phyloP scores from a whole-genome alignment of 2,113 vertebrate genomes.

The Odocoileus hemionus region DNA sequence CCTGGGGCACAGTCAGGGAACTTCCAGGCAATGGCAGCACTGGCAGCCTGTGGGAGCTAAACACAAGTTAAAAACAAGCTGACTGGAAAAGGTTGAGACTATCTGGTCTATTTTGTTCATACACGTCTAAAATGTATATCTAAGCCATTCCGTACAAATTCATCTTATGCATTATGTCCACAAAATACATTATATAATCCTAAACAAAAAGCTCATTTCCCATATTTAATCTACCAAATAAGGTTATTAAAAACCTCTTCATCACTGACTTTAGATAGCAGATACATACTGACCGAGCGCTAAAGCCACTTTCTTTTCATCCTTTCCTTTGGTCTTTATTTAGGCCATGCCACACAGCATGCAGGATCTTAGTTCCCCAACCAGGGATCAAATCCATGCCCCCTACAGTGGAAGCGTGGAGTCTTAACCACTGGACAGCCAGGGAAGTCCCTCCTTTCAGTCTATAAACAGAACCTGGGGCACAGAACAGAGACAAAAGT shows the following conservation, averaged over 20 bases:
- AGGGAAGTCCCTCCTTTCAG: neutral
- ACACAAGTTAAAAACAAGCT: neutral
- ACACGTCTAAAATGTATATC: neutral
- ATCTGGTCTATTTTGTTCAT: neutral
- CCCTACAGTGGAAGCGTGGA: neutral
- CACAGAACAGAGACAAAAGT: neutral
- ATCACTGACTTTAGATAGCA: neutral
- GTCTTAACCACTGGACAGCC: no score
- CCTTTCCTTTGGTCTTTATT: neutral
- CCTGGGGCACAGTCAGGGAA: neutral
- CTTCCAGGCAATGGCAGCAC: neutral
- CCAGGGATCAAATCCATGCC: neutral
- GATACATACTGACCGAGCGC: neutral
- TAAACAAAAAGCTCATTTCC: conserved; percentile 1
- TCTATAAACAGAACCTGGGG: neutral
- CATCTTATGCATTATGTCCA: neutral
- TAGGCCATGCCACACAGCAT: neutral
- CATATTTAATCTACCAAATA: neutral
- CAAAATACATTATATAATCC: neutral
- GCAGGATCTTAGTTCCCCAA: neutral
- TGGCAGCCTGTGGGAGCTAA: neutral
- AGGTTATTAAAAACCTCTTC: neutral
- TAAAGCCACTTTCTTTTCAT: neutral
- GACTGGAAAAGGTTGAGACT: neutral
- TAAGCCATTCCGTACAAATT: neutral